phyloP scores from a whole-genome alignment of 2,888 invertebrate genomes.

The Zaprionus bogoriensis region DNA sequence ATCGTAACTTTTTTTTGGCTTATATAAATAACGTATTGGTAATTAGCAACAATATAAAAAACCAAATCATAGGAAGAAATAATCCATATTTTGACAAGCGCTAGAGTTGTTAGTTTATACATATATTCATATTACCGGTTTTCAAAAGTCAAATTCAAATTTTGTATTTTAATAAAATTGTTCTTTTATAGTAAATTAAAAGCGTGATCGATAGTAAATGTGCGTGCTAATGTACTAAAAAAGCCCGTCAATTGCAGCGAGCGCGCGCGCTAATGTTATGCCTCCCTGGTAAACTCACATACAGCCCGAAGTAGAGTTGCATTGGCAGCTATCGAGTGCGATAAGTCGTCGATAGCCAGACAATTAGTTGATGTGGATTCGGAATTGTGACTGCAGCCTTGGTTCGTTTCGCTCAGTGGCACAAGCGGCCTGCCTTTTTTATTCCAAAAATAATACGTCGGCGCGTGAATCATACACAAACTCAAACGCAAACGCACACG shows the following conservation, averaged over 20 bases:
- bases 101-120: not conserved
- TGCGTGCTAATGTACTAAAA: too few relatives aligned
- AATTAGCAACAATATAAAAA: too few relatives aligned
- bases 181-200: not conserved
- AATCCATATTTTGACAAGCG: not conserved
- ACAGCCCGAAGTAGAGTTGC: conserved; percentile 22
- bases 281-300: conserved; percentile 18
- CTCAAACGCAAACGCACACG: too few relatives aligned
- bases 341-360: conserved; percentile 33
- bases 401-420: conserved; percentile 37
- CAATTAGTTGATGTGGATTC: conserved; percentile 25
- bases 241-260: too few relatives aligned
- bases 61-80: too few relatives aligned
- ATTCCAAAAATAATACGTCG: conserved; percentile 72
- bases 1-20: too few relatives aligned
- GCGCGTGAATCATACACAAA: conserved; percentile 70
- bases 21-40: too few relatives aligned
- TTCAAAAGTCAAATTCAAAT: not conserved
- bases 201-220: not conserved
- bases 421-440: conserved; percentile 41
- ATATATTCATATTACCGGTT: not conserved
- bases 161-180: not conserved
- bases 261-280: conserved; percentile 15
- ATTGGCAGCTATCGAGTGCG: conserved; percentile 24
- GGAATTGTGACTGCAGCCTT: conserved; percentile 52